A percentile compares a stretch with the other conserved stretches of the same genome.
Conservation (phyloP, 2,888 invertebrate genomes). For the Baronia brevicornis region DNA sequence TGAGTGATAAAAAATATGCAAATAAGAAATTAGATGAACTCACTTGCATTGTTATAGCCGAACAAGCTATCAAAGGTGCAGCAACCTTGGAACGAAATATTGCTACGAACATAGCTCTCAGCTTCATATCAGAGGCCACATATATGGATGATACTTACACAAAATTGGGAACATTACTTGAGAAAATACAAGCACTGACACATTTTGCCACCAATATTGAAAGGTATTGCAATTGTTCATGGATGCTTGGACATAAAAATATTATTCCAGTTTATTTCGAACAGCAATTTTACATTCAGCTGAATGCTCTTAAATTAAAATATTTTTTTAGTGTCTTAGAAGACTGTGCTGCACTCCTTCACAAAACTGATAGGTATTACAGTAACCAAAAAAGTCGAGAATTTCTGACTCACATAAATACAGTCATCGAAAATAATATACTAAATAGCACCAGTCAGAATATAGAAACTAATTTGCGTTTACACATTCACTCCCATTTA, state of each 20-base stretch:
- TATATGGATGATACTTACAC: slow-evolving; percentile 78
- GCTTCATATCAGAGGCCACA: slow-evolving; percentile 78
- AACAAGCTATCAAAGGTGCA: slow-evolving; percentile 79
- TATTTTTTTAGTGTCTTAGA: slow-evolving; percentile 62
- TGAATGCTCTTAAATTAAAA: slow-evolving; percentile 78
- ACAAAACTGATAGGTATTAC: slow-evolving; percentile 48
- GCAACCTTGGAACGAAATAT: slow-evolving; percentile 78
- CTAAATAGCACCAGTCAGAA: slow-evolving; percentile 86
- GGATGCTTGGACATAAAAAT: slow-evolving; percentile 88
- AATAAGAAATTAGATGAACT: slow-evolving; percentile 81
- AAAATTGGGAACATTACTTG: slow-evolving; percentile 76
- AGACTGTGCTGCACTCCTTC: slow-evolving; percentile 52
- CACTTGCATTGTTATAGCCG: slow-evolving; percentile 84
- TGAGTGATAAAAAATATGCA: slow-evolving; percentile 78
- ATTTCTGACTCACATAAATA: slow-evolving; percentile 47
- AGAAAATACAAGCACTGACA: slow-evolving; percentile 79
- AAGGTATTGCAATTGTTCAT: slow-evolving; percentile 82
- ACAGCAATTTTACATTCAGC: slow-evolving; percentile 80
- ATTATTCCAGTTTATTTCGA: slow-evolving; percentile 85
- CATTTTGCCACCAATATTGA: slow-evolving; percentile 76
- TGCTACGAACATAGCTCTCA: slow-evolving; percentile 80
- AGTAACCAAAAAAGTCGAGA: slow-evolving; percentile 38
- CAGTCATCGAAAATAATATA: slow-evolving; percentile 72
- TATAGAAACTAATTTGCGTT: slow-evolving; percentile 93
- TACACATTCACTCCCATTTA: slow-evolving; percentile 94